Evolutionary conservation across 2,888 invertebrate species (phyloP).

Genomic region (Troilus luridus): DNA sequence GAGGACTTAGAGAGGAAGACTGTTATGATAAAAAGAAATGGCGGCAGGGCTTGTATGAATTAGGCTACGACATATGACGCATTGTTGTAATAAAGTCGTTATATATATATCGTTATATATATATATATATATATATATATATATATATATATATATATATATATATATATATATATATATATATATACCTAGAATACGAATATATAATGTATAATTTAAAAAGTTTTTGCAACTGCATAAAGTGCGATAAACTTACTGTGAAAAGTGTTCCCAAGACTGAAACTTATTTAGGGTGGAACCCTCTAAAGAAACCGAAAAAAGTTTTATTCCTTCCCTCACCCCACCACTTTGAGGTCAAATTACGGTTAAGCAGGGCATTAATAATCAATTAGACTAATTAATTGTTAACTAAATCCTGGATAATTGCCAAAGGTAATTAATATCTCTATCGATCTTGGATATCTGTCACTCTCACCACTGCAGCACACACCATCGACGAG

Average conservation of each 20-base stretch:
- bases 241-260: background rate
- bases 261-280: background rate
- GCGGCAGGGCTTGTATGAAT: too few species aligned
- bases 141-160: too few species aligned
- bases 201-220: background rate
- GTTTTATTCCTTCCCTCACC: background rate
- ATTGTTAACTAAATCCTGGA: slow-evolving; percentile 19
- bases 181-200: background rate
- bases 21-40: too few species aligned
- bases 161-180: too few species aligned
- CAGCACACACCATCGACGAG: background rate
- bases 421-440: slow-evolving; percentile 46
- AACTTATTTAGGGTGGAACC: background rate
- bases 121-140: too few species aligned
- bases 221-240: background rate
- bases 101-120: too few species aligned
- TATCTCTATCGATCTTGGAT: background rate
- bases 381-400: slow-evolving; percentile 39
- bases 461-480: slow-evolving; percentile 3
- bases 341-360: background rate
- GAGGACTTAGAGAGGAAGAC: too few species aligned
- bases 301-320: background rate
- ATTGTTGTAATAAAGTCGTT: too few species aligned
- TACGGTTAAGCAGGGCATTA: slow-evolving; percentile 11
- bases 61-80: too few species aligned